These are phyloP conservation scores for Lysiphlebus fabarum DNA, from an alignment of 1,140 invertebrate species.

Conservation along the genomic window DNA sequence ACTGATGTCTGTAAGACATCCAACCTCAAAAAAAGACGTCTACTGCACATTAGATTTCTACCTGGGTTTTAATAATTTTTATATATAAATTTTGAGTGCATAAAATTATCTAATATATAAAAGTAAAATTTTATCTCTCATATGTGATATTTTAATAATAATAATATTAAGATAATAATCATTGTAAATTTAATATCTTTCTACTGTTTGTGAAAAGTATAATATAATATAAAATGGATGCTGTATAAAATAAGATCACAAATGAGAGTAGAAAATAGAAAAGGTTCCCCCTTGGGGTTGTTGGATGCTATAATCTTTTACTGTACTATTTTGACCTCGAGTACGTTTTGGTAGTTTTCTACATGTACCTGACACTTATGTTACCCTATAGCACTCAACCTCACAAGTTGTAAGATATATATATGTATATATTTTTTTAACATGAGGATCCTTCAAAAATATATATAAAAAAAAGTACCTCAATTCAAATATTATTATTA, in stretches of 20 bases:
- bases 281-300: conserved; percentile 32
- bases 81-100: too few relatives aligned
- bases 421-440: too few relatives aligned
- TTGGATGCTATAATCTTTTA: conserved; percentile 40
- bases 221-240: conserved; percentile 45
- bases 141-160: conserved; percentile 33
- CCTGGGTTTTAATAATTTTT: too few relatives aligned
- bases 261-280: conserved; percentile 39
- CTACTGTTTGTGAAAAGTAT: conserved; percentile 2
- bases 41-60: too few relatives aligned
- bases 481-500: too few relatives aligned
- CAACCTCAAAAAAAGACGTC: too few relatives aligned
- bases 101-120: too few relatives aligned
- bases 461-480: too few relatives aligned
- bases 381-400: background rate
- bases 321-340: conserved; percentile 25
- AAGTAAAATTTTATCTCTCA: too few relatives aligned
- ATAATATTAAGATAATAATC: conserved; percentile 43
- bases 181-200: conserved; percentile 17
- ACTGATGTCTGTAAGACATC: too few relatives aligned
- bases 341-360: conserved; percentile 9
- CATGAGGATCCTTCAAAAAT: background rate
- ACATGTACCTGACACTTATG: conserved; percentile 16
- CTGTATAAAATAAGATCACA: conserved; percentile 48
- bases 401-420: conserved; percentile 17